Conservation (phyloP, 2,797 vertebrate genomes). For the Lycodopsis pacificus region DNA sequence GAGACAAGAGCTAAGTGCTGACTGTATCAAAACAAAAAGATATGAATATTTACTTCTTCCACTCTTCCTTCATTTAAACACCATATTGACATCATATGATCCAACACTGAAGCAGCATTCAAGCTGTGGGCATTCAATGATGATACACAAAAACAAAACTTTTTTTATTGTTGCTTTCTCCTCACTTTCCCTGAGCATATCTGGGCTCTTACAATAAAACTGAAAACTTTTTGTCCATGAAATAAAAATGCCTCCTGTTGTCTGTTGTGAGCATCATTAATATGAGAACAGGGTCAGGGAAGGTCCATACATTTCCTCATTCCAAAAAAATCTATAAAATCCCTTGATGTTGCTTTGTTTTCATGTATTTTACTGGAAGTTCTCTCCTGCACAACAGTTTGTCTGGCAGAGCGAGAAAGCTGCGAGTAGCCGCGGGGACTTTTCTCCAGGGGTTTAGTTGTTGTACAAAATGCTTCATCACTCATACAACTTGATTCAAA, state of each 20-base stretch:
- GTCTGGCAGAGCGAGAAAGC: constrained; percentile 8
- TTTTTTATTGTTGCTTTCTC: not conserved
- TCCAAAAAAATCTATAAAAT: not conserved
- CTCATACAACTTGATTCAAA: not conserved
- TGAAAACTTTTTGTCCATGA: not conserved
- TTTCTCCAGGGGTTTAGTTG: constrained; percentile 27
- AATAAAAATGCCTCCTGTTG: not conserved
- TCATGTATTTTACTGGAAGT: not conserved
- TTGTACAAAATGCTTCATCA: constrained; percentile 13
- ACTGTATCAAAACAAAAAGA: not conserved
- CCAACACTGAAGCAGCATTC: not conserved
- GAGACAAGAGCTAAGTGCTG: not conserved
- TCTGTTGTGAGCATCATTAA: not conserved
- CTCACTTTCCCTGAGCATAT: not conserved
- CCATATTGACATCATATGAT: not conserved
- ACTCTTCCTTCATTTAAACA: not conserved
- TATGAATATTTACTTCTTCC: not conserved
- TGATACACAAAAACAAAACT: not conserved
- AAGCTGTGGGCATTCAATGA: not conserved
- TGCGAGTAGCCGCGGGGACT: not conserved
- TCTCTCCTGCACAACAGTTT: constrained; percentile 2
- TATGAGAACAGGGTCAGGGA: not conserved
- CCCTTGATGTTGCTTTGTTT: not conserved
- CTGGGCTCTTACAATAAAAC: constrained; percentile 1
- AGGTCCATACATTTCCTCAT: constrained; percentile 2